Percentiles rank a stretch among this genome's conserved stretches.
Conservation (phyloP, 2,888 invertebrate genomes). For the Tuta absoluta region DNA sequence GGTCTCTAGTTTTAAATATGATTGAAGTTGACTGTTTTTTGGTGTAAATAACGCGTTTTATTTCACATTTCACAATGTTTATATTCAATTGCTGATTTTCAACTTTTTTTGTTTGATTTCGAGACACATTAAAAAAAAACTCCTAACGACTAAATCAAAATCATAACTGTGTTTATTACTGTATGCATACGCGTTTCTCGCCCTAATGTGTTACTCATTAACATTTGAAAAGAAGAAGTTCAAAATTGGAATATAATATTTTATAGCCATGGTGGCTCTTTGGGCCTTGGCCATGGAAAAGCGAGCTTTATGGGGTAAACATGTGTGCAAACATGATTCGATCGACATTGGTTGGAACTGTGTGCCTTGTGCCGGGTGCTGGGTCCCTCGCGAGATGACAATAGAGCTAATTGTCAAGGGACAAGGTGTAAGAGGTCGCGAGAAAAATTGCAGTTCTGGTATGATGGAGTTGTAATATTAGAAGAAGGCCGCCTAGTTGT, state of each 20-base stretch:
- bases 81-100: background rate
- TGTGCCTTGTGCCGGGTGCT: too few relatives aligned
- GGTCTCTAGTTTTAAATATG: too few relatives aligned
- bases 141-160: constrained; percentile 8
- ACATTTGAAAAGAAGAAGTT: constrained; percentile 13
- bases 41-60: too few relatives aligned
- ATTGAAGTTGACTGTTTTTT: too few relatives aligned
- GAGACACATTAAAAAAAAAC: background rate
- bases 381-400: constrained; percentile 46
- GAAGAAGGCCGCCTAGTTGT: too few relatives aligned
- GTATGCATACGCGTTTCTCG: background rate
- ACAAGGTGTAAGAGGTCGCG: constrained; percentile 39
- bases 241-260: constrained; percentile 15
- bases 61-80: background rate
- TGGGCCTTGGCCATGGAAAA: background rate
- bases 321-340: constrained; percentile 71
- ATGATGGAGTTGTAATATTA: too few relatives aligned
- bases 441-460: background rate
- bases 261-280: background rate
- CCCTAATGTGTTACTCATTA: constrained; percentile 14
- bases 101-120: background rate
- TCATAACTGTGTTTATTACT: constrained; percentile 16
- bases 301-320: constrained; percentile 39
- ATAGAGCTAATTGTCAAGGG: constrained; percentile 57
- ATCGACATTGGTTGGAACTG: constrained; percentile 53